These are phyloP conservation scores for Tenthredo mesomela DNA, from an alignment of 2,888 invertebrate genomes.

Conservation along the genomic window DNA sequence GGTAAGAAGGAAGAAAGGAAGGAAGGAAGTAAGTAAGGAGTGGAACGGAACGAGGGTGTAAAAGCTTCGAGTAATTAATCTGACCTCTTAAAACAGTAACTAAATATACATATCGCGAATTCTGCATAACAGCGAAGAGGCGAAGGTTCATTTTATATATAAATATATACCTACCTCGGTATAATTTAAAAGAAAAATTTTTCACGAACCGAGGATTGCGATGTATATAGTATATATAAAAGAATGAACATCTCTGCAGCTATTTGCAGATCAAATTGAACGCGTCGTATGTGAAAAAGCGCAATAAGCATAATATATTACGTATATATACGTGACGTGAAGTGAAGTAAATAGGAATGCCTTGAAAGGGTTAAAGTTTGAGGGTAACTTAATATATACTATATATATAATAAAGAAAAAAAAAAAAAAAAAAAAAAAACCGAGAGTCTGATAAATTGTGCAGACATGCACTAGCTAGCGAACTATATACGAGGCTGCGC, in stretches of 20 bases:
- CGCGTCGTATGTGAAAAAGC: slow-evolving; percentile 63
- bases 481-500: background rate
- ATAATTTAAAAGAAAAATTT: background rate
- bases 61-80: slow-evolving; percentile 10
- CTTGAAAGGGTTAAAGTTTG: background rate
- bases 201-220: no score
- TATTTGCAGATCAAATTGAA: no score
- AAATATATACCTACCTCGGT: no score
- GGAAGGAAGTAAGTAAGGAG: background rate
- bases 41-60: background rate
- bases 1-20: background rate
- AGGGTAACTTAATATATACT: background rate
- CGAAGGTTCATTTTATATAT: no score
- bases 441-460: slow-evolving; percentile 62
- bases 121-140: no score
- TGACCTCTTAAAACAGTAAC: background rate
- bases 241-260: slow-evolving; percentile 60
- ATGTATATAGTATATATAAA: no score
- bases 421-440: no score
- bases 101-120: background rate
- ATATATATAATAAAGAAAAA: slow-evolving; percentile 45
- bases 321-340: slow-evolving; percentile 51
- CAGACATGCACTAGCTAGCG: background rate
- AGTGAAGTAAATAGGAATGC: slow-evolving; percentile 53
- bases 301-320: slow-evolving; percentile 43